Conservation (phyloP, 2,888 invertebrate genomes). For the Chloroclysta siterata region DNA sequence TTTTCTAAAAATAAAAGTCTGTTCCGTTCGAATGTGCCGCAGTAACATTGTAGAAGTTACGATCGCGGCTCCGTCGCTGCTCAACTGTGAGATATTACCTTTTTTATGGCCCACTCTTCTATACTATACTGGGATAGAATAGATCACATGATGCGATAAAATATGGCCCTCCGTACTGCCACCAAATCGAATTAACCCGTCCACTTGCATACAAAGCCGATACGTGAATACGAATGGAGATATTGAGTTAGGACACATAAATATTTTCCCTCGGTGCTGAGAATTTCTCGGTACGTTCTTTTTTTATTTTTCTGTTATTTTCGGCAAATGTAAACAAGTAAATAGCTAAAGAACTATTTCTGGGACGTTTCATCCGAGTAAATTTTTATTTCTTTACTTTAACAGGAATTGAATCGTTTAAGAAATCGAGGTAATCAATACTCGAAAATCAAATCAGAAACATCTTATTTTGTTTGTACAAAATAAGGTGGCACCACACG, state of each 20-base stretch:
- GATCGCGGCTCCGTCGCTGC: constrained; percentile 78
- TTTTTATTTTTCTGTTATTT: constrained; percentile 43
- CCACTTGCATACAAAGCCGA: constrained; percentile 83
- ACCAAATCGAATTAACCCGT: constrained; percentile 84
- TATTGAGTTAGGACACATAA: constrained; percentile 75
- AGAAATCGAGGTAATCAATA: too few species aligned
- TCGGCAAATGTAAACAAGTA: constrained; percentile 26
- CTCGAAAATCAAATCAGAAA: background rate
- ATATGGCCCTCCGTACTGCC: constrained; percentile 79
- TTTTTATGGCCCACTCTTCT: constrained; percentile 84
- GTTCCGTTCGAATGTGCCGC: constrained; percentile 69
- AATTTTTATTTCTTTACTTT: background rate
- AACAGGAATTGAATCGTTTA: background rate
- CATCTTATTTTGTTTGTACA: background rate
- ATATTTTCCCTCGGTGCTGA: constrained; percentile 68
- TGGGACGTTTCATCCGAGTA: too few species aligned
- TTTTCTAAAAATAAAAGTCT: constrained; percentile 72
- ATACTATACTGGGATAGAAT: constrained; percentile 82
- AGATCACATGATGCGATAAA: constrained; percentile 85
- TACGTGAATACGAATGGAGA: constrained; percentile 78
- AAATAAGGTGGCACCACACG: background rate
- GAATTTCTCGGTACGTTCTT: constrained; percentile 50
- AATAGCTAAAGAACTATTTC: background rate
- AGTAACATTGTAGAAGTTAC: constrained; percentile 84
- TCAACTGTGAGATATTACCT: constrained; percentile 85